Evolutionary conservation across 2,113 vertebrate species (phyloP).

Genomic region (Oryzias celebensis): DNA sequence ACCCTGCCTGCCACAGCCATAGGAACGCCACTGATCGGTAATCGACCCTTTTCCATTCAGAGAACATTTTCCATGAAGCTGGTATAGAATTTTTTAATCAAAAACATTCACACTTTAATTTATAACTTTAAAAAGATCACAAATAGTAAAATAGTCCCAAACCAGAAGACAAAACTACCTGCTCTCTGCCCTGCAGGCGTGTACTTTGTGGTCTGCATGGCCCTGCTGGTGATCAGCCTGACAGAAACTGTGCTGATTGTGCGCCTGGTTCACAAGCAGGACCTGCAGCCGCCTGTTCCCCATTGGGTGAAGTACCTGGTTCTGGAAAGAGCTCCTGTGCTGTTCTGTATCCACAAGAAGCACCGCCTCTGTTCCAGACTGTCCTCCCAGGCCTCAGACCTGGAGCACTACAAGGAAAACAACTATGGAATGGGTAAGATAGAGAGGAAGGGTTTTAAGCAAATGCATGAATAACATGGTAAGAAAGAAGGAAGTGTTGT

Average conservation of each 20-base stretch:
- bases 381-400: constrained; percentile 49
- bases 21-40: constrained; percentile 92
- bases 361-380: constrained; percentile 69
- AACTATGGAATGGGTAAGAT: constrained; percentile 69
- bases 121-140: too few relatives aligned
- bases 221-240: constrained; percentile 92
- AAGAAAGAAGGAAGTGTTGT: neutral
- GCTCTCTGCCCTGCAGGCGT: constrained; percentile 73
- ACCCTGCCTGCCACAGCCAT: constrained; percentile 92
- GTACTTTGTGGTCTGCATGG: constrained; percentile 99
- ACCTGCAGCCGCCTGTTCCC: constrained; percentile 89
- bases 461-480: too few relatives aligned
- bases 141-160: too few relatives aligned
- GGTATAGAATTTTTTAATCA: too few relatives aligned
- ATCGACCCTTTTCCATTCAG: neutral
- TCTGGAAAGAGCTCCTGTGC: constrained; percentile 78
- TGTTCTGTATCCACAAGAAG: constrained; percentile 85
- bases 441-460: too few relatives aligned
- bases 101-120: too few relatives aligned
- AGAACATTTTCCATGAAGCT: too few relatives aligned
- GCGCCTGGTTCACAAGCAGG: constrained; percentile 92
- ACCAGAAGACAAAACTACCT: neutral
- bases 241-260: constrained; percentile 94
- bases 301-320: constrained; percentile 86
- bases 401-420: constrained; percentile 73